Evolutionary conservation across 2,797 vertebrate genomes (phyloP).

Genomic region (Tokudaia muenninki): DNA sequence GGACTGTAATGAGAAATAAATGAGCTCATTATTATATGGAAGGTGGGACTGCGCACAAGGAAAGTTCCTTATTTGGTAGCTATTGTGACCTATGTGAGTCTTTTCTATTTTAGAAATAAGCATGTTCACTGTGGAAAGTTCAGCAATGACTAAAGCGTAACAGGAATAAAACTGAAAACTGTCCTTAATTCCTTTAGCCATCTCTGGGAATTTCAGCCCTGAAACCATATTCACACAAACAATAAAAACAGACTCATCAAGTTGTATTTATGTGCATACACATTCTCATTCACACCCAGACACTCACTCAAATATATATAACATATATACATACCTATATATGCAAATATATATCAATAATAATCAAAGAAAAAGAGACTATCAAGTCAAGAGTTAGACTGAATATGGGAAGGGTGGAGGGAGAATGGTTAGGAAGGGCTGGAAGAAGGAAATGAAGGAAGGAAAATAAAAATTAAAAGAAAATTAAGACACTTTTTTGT

Average conservation of each 20-base stretch:
- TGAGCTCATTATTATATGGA: background rate
- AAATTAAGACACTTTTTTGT: background rate
- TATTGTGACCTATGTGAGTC: background rate
- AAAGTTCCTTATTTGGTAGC: background rate
- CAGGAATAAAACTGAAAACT: background rate
- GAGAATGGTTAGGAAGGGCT: background rate
- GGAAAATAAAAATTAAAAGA: background rate
- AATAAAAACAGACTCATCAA: background rate
- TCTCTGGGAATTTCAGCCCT: background rate
- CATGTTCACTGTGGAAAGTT: background rate
- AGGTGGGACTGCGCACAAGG: background rate
- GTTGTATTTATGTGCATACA: no score
- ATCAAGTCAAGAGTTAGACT: background rate
- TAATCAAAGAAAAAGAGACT: background rate
- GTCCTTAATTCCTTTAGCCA: background rate
- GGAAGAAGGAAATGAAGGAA: background rate
- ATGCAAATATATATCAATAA: background rate
- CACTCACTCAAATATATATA: background rate
- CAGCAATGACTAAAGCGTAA: conserved; percentile 11
- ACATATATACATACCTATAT: no score
- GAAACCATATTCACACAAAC: background rate
- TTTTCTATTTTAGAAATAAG: conserved; percentile 47
- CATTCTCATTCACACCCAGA: no score
- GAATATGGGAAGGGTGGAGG: background rate
- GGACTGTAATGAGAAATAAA: background rate